Percentiles rank a stretch among this genome's conserved stretches.
Conservation (phyloP, 2,797 vertebrate genomes). For the Schizopygopsis malacanthus region DNA sequence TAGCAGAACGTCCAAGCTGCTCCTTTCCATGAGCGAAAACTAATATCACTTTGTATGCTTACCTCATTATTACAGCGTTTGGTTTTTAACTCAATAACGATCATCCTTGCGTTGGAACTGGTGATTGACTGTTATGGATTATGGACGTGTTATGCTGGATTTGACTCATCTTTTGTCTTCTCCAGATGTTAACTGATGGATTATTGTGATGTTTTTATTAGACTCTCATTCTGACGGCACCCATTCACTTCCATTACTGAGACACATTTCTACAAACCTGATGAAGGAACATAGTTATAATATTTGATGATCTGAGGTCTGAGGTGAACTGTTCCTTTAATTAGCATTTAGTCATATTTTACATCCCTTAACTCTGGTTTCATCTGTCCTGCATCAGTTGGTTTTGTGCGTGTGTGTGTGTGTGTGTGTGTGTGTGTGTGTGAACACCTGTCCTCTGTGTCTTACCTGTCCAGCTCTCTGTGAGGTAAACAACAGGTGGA, state of each 20-base stretch:
- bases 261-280: neutral
- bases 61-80: too few species aligned
- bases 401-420: neutral
- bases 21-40: neutral
- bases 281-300: neutral
- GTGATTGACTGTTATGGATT: too few species aligned
- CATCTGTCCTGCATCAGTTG: neutral
- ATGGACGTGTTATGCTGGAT: neutral
- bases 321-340: neutral
- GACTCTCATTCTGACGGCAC: neutral
- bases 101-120: too few species aligned
- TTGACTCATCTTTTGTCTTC: neutral
- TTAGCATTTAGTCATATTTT: neutral
- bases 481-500: constrained; percentile 48
- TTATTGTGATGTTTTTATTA: neutral
- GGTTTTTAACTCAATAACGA: too few species aligned
- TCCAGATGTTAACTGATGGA: neutral
- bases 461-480: constrained; percentile 37
- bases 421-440: constrained; percentile 31
- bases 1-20: neutral
- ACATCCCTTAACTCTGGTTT: neutral
- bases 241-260: neutral
- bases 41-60: too few species aligned
- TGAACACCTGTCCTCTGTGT: constrained; percentile 25
- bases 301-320: neutral